Evolutionary conservation across 2,797 vertebrate species (phyloP).

Genomic region (Apodemus agrarius): DNA sequence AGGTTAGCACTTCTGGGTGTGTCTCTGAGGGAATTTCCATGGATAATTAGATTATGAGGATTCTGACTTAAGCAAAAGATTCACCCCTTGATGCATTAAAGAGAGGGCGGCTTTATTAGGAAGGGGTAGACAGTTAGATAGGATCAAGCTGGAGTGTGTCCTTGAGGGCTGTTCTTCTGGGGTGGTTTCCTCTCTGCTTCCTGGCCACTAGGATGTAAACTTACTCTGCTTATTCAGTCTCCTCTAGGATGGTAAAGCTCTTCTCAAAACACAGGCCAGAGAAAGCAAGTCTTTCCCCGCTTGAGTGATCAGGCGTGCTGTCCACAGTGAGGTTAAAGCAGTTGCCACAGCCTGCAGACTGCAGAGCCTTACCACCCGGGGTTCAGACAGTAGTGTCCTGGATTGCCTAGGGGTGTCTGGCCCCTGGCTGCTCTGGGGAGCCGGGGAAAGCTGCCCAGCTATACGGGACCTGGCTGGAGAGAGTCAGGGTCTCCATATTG

Average conservation of each 20-base stretch:
- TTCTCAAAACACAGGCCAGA: neutral
- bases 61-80: neutral
- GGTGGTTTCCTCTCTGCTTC: neutral
- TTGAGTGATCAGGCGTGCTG: accelerated
- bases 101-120: neutral
- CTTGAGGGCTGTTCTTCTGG: no score
- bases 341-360: neutral
- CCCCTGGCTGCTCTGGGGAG: neutral
- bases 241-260: neutral
- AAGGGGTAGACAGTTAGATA: neutral
- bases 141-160: neutral
- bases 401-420: no score
- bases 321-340: neutral
- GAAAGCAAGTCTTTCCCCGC: neutral
- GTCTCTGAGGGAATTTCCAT: neutral
- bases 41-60: neutral
- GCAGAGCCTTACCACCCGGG: neutral
- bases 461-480: neutral
- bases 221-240: neutral
- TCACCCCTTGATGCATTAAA: neutral
- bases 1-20: neutral
- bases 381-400: accelerated
- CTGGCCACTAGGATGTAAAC: neutral
- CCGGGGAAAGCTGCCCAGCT: neutral
- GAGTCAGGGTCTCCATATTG: neutral